Evolutionary conservation across 1,140 invertebrate genomes (phyloP).

Genomic region (Lasioglossum albipes): DNA sequence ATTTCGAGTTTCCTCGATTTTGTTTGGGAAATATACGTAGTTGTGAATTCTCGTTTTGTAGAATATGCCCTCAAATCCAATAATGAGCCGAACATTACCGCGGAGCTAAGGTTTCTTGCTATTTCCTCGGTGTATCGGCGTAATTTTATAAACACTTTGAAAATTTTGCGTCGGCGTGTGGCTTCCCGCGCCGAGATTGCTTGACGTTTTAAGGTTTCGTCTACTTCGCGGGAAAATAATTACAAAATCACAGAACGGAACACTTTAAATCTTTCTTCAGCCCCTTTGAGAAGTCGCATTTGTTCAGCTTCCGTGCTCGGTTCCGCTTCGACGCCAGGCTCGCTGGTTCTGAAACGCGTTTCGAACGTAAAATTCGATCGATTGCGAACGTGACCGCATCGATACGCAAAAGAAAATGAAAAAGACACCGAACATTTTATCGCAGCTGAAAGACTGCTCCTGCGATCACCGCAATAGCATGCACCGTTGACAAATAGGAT

Average conservation of each 20-base stretch:
- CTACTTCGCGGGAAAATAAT: constrained; percentile 75
- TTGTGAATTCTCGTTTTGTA: background rate
- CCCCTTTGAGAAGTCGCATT: constrained; percentile 39
- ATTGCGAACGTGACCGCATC: background rate
- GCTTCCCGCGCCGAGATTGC: constrained; percentile 77
- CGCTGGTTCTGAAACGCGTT: background rate
- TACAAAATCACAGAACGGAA: constrained; percentile 73
- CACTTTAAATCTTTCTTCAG: constrained; percentile 57
- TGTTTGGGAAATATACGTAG: too few relatives aligned
- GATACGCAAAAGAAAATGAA: background rate
- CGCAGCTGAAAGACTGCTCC: too few relatives aligned
- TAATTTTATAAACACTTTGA: constrained; percentile 81
- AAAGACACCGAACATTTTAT: too few relatives aligned
- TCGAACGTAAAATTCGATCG: background rate
- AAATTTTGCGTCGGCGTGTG: constrained; percentile 76
- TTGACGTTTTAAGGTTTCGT: constrained; percentile 73
- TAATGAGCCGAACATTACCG: constrained; percentile 72
- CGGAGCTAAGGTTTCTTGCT: constrained; percentile 70
- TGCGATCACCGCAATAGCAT: too few relatives aligned
- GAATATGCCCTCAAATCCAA: constrained; percentile 74
- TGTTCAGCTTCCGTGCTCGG: constrained; percentile 46
- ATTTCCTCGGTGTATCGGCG: constrained; percentile 72
- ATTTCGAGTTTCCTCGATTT: too few relatives aligned
- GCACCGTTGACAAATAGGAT: too few relatives aligned
- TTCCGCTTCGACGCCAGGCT: background rate